A percentile compares a stretch with the other conserved stretches of the same genome.
Evolutionary conservation across 2,797 vertebrate species (phyloP).

Genomic region (Dermochelys coriacea): DNA sequence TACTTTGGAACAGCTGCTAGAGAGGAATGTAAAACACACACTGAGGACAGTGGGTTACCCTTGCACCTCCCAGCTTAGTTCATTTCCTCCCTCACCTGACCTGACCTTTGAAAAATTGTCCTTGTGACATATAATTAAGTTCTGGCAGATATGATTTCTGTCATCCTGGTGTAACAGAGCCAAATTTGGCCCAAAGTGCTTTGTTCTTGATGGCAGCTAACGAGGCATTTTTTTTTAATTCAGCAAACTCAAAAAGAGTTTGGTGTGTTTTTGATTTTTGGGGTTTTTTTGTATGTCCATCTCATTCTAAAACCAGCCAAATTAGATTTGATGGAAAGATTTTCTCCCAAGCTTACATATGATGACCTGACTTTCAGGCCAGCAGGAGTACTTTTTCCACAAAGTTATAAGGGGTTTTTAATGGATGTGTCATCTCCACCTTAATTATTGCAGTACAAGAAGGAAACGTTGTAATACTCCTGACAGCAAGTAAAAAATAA

Average conservation of each 20-base stretch:
- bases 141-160: neutral
- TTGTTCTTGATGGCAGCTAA: neutral
- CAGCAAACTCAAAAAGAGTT: neutral
- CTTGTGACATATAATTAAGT: neutral
- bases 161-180: neutral
- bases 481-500: slow-evolving; percentile 57
- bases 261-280: neutral
- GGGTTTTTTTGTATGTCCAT: neutral
- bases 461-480: slow-evolving; percentile 50
- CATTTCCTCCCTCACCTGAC: neutral
- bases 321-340: neutral
- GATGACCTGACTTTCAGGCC: slow-evolving; percentile 22
- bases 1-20: neutral
- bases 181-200: neutral
- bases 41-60: neutral
- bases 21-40: neutral
- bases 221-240: neutral
- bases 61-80: neutral
- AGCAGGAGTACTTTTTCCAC: neutral
- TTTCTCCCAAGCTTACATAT: neutral
- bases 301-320: slow-evolving; percentile 11
- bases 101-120: neutral
- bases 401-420: slow-evolving; percentile 54
- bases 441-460: slow-evolving; percentile 57
- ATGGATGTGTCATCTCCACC: slow-evolving; percentile 47